Percentiles rank a stretch among this genome's conserved stretches.
Evolutionary conservation across 1,140 invertebrate species (phyloP).

Genomic region (Ganaspis sp.): DNA sequence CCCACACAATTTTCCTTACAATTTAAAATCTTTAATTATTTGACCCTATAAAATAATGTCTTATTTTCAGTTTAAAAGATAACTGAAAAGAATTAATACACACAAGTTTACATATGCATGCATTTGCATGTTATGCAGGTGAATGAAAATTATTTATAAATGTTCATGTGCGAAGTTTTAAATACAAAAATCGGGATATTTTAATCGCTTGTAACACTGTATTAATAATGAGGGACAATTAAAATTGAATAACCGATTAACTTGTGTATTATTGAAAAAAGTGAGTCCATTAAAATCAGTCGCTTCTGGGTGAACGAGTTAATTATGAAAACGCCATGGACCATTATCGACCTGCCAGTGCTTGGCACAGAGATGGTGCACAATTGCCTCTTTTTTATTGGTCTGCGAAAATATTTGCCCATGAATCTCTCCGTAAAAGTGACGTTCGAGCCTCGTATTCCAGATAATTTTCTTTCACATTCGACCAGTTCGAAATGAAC

Average conservation of each 20-base stretch:
- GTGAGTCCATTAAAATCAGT: background rate
- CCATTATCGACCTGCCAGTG: slow-evolving; percentile 11
- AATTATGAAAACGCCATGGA: slow-evolving; percentile 18
- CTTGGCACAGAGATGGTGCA: background rate
- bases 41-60: too few relatives aligned
- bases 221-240: slow-evolving; percentile 5
- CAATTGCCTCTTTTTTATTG: slow-evolving; percentile 25
- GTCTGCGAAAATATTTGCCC: slow-evolving; percentile 22
- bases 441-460: slow-evolving; percentile 3
- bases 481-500: background rate
- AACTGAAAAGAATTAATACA: too few relatives aligned
- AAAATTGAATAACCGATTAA: slow-evolving; percentile 1
- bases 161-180: too few relatives aligned
- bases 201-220: too few relatives aligned
- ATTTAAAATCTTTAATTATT: too few relatives aligned
- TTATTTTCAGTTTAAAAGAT: too few relatives aligned
- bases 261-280: background rate
- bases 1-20: too few relatives aligned
- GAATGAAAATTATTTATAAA: too few relatives aligned
- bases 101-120: too few relatives aligned
- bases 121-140: too few relatives aligned
- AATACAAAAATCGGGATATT: too few relatives aligned
- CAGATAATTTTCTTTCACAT: slow-evolving; percentile 11
- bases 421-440: slow-evolving; percentile 16
- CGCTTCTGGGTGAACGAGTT: background rate